Base-by-base conservation (phyloP, 2,888 invertebrate genomes). In the Torymus tubicola region DNA sequence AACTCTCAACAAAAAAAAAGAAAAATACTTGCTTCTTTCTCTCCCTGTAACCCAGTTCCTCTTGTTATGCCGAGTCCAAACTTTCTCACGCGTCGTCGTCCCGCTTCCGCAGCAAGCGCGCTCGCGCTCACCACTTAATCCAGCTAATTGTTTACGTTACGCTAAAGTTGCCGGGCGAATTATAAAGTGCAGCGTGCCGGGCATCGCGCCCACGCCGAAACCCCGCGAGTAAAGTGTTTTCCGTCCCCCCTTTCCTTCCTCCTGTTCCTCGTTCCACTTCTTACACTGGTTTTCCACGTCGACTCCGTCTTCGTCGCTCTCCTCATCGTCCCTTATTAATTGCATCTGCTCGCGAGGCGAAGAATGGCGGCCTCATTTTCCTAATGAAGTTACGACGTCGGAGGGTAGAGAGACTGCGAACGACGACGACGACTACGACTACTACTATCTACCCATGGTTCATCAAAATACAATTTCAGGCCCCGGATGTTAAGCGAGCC, bases 101-200 rank as follows among this genome's bases (percentile, higher is more conserved):
- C 42, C 42, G 42, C 42, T 42, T 42, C 42, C 42, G 31, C 55
- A 18, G 70, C 55, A 71, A 21, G 53, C 57, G 79, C 73, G 70
- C 84, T 83, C 73, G 31, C 31, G 42, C 8, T 42, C 42, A 42
- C 82, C 85, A 84, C 86, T 87, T 88, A 89, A 90, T 89, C 86
- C 86, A 83, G 86, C 87, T 90, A 89, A 90, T 88, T 89, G 88
- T 90, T 90, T 88, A 88, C 88, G 87, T 89, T 88, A 86, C 87
- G 86, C 84, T 85, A 84, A 88, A 89, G 85, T 88, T 87, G 85
- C 87, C 84, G 77, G 83, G 85, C 86, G 87, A 89, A 89, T 88
- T 89, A 88, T 86, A 88, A 87, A 88, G 85, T 82, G 83, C 42
- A 42, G 42, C 42, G 42, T 4, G 42, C 42, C 42, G 42, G 42